phyloP scores from a whole-genome alignment of 2,888 invertebrate species.

The Apodemia mormo region DNA sequence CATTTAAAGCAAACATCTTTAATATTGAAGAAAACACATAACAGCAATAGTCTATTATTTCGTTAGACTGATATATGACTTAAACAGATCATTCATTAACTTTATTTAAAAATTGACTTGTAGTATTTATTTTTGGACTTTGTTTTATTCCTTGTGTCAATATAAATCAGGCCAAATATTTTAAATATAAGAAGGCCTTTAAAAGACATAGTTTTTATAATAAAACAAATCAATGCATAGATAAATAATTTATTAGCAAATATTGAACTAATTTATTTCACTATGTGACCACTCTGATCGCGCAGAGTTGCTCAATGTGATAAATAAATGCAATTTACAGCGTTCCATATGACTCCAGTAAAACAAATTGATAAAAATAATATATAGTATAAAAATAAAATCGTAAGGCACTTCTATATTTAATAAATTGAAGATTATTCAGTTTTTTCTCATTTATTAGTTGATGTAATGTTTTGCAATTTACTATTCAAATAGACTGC shows the following conservation, averaged over 20 bases:
- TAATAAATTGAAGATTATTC: constrained; percentile 64
- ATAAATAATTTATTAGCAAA: constrained; percentile 47
- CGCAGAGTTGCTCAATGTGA: constrained; percentile 53
- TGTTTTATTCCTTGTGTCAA: constrained; percentile 23
- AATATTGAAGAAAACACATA: constrained; percentile 1
- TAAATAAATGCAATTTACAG: constrained; percentile 75
- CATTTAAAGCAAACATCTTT: constrained; percentile 1
- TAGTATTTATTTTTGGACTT: constrained; percentile 46
- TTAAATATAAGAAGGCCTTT: constrained; percentile 22
- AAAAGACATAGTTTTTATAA: constrained; percentile 1
- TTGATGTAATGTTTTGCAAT: constrained; percentile 38
- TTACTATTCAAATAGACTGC: constrained; percentile 3
- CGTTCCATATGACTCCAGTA: constrained; percentile 47
- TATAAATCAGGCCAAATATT: constrained; percentile 23
- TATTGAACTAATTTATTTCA: constrained; percentile 52
- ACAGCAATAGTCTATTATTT: not conserved
- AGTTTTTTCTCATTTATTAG: constrained; percentile 57
- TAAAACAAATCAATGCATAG: constrained; percentile 32
- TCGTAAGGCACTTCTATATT: constrained; percentile 81
- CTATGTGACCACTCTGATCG: constrained; percentile 48
- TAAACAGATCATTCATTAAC: not conserved
- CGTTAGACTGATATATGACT: not conserved
- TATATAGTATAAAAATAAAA: constrained; percentile 69
- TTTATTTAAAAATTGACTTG: constrained; percentile 65
- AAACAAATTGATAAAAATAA: constrained; percentile 48